Base-by-base conservation (phyloP, 2,113 vertebrate species). In the Stegastes partitus region DNA sequence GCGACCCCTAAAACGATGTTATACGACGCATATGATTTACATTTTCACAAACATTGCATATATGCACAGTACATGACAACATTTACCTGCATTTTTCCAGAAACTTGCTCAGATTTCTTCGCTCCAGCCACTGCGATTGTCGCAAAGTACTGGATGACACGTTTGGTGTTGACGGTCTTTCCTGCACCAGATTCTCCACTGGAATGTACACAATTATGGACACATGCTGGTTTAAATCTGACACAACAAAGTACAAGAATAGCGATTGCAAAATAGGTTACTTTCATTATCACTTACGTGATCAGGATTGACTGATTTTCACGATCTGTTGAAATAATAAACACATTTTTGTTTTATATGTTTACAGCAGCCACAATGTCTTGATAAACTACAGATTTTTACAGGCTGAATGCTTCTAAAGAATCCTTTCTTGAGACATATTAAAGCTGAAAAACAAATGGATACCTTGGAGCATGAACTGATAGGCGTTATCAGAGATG, bases 131-230 rank as follows among this genome's bases (percentile, higher is more conserved):
- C 96, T 90, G 97, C 97, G 91, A 98, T 98, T 95, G 97, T 97
- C 68, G 97, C 97, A 93, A 98, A 99, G 89, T 98, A 99, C 94
- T 98, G 97, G 93, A 98, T 98, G 94, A 98, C 97, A 89, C 96
- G 95, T 63, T 98, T 98, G 0, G 97, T 99, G 88, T 98, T 99
- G 70, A 98, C 97, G 87, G 97, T 98, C 95, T 99, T 98, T 85
- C 97, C 97, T 0, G 97, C 97, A 77, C 97, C 97, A 0, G 97
- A 98, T 98, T 99, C 97, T 96, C 97, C 96, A 0, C 97, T 98
- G 84, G 44, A 81, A 47, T 34, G 63, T 25, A 79, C 61, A 63
- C 23, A 45, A 57, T 21, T 63, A 51, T 11, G 25, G 54, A 66
- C 54, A 61, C 4, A 15, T 5, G 4, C 10, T 4, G 14, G 14